Conservation (phyloP, 2,113 vertebrate genomes). For the Amazona guildingii region DNA sequence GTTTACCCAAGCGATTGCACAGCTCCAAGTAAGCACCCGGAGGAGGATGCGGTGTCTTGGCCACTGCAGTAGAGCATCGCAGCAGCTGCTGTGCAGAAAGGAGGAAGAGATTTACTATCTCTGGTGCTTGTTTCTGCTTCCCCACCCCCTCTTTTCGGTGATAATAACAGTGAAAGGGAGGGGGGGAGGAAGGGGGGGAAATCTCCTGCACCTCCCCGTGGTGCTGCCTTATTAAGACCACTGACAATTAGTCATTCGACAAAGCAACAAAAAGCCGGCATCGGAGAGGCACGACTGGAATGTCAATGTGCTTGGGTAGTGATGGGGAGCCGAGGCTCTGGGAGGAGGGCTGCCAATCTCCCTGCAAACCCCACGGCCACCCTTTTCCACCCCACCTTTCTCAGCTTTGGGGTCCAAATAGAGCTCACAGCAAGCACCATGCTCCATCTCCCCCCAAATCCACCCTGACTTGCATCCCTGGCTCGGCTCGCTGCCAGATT, state of each 20-base stretch:
- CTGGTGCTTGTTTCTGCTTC: not conserved
- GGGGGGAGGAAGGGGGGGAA: too few species aligned
- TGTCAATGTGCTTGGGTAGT: conserved; percentile 40
- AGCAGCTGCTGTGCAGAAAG: conserved; percentile 24
- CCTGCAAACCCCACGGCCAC: not conserved
- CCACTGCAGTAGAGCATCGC: not conserved
- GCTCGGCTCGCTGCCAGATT: not conserved
- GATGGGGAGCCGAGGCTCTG: not conserved
- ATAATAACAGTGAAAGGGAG: not conserved
- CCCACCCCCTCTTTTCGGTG: not conserved
- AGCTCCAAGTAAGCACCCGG: not conserved
- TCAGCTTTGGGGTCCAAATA: not conserved
- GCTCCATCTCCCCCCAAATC: not conserved
- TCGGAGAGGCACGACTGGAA: not conserved
- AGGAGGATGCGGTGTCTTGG: conserved; percentile 1
- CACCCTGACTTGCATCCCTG: not conserved
- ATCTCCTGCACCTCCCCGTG: not conserved
- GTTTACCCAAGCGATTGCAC: not conserved
- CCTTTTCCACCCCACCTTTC: not conserved
- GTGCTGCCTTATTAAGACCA: conserved; percentile 4
- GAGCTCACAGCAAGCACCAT: not conserved
- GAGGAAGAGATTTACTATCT: conserved; percentile 11
- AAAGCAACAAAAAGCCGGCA: not conserved
- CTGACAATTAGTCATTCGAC: conserved; percentile 55
- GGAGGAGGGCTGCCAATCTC: conserved; percentile 6